A percentile compares a stretch with the other conserved stretches of the same genome.
Evolutionary conservation across 2,888 invertebrate genomes (phyloP).

Genomic region (Altica lythri): DNA sequence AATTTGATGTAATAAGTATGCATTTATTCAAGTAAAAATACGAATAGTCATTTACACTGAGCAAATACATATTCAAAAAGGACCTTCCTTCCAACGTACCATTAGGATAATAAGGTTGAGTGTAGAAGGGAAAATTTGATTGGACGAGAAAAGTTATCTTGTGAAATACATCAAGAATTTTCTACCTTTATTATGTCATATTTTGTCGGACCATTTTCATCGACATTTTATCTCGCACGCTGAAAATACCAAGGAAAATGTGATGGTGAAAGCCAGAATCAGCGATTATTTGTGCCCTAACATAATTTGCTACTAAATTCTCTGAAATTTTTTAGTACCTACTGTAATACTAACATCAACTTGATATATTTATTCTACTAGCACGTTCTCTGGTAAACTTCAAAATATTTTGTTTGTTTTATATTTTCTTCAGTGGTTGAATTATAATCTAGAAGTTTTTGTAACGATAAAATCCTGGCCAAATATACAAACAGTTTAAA

Average conservation of each 20-base stretch:
- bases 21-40: slow-evolving; percentile 4
- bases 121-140: slow-evolving; percentile 22
- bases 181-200: slow-evolving; percentile 21
- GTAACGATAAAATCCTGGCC: too few relatives aligned
- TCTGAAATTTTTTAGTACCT: slow-evolving; percentile 10
- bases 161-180: slow-evolving; percentile 25
- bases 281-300: slow-evolving; percentile 8
- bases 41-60: slow-evolving; percentile 12
- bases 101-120: slow-evolving; percentile 26
- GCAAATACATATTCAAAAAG: slow-evolving; percentile 7
- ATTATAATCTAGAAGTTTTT: too few relatives aligned
- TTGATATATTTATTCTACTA: too few relatives aligned
- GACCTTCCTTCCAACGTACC: slow-evolving; percentile 11
- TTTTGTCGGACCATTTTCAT: slow-evolving; percentile 19
- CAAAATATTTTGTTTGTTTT: too few relatives aligned
- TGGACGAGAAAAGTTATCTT: slow-evolving; percentile 24
- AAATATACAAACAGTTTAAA: too few relatives aligned
- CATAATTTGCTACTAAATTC: slow-evolving; percentile 18
- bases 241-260: slow-evolving; percentile 15
- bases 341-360: too few relatives aligned
- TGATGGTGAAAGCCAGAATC: slow-evolving; percentile 11
- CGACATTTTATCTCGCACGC: slow-evolving; percentile 22
- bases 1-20: slow-evolving; percentile 5
- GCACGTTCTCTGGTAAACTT: too few relatives aligned
- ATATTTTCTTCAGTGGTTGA: too few relatives aligned